Evolutionary conservation across 2,888 invertebrate genomes (phyloP), one percentile per base, ranked within the genome.

Genomic region (Eristalis pertinax): DNA sequence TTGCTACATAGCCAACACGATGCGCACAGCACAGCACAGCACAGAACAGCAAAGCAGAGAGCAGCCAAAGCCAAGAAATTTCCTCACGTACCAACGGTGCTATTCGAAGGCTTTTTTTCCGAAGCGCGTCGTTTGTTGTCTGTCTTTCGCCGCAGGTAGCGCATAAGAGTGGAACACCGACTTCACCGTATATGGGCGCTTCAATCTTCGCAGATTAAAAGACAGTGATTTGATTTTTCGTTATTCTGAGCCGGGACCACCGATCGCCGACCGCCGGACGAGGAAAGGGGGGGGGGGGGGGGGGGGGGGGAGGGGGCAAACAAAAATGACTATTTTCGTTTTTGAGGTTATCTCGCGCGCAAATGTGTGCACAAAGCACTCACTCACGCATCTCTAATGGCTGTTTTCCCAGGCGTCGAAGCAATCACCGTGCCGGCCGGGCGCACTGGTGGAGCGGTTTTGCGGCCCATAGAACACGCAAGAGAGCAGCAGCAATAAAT

Each of bases 331-430:
- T 79, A 73, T 80, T 80, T 70, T 76, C 35, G 65, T 29, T 60
- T 58, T 80, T 76, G 75, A 84, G 83, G 70, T 79, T 78, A 86
- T 50, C 50, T 41, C 50, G 22, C 62, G 22, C 62, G 72, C 29
- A 35, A 58, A 64, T 73, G 77, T 78, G 60, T 82, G 60, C 38
- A 38, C 26, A 41, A 63, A 64, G 29, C 58, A 87, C 84, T 87
- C 72, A 87, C 76, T 83, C 87, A 87, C 87, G 87, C 87, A 84
- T 87, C 76, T 73, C 79, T 72, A 83, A 87, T 76, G 64, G 87
- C 22, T 32, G 58, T 58, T 72, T 76, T 83, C 60, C 75, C 75
- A 83, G 79, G 79, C 79, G 81, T 82, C 69, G 72, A 68, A 62
- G 80, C 85, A 83, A 77, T 85, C 76, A 74, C 63, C 43, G 38